These are phyloP conservation scores for Eupithecia vulgata DNA, from an alignment of 2,888 invertebrate genomes.

Conservation along the genomic window DNA sequence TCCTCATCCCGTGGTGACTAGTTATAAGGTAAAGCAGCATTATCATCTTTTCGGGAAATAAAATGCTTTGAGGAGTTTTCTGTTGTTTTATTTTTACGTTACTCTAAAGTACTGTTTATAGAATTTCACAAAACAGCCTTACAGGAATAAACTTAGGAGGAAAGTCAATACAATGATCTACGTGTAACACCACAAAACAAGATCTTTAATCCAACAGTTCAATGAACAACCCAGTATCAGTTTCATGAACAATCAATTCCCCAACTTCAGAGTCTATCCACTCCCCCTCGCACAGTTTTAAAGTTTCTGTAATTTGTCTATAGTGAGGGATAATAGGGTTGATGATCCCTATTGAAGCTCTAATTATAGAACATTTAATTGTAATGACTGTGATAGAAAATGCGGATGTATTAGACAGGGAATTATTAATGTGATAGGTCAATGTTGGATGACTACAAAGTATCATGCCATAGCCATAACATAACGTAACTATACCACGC, in stretches of 20 bases:
- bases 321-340: slow-evolving; percentile 26
- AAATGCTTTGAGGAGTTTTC: slow-evolving; percentile 28
- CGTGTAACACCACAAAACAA: not conserved
- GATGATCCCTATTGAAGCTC: slow-evolving; percentile 18
- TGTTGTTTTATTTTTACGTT: slow-evolving; percentile 19
- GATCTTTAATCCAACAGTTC: not conserved
- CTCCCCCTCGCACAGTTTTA: slow-evolving; percentile 9
- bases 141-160: not conserved
- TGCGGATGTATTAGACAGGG: not conserved
- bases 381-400: slow-evolving; percentile 21
- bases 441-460: not conserved
- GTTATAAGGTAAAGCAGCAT: slow-evolving; percentile 60
- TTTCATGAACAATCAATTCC: not conserved
- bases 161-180: not conserved
- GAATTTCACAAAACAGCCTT: not conserved
- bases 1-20: slow-evolving; percentile 45
- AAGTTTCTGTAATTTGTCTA: slow-evolving; percentile 22
- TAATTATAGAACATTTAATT: slow-evolving; percentile 26
- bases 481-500: not conserved
- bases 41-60: slow-evolving; percentile 58
- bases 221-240: not conserved
- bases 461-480: not conserved
- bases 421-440: slow-evolving; percentile 1
- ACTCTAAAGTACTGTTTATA: not conserved
- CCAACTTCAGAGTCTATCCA: not conserved